Evolutionary conservation across 2,888 invertebrate genomes (phyloP).

Genomic region (Acrobasis repandana): DNA sequence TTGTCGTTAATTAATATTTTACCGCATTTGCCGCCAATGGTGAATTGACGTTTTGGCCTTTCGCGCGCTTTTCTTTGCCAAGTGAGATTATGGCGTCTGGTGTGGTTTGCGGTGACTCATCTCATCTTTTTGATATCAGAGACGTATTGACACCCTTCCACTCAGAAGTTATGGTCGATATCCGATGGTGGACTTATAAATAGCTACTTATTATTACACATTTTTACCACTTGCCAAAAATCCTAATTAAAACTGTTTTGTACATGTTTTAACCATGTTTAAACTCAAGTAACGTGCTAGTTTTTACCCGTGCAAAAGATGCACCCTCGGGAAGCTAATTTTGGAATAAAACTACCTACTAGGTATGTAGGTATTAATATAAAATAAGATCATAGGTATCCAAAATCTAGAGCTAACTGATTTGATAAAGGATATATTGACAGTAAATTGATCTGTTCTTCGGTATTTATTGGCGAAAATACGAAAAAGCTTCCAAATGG

Average conservation of each 20-base stretch:
- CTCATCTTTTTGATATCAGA: background rate
- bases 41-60: slow-evolving; percentile 23
- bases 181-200: too few relatives aligned
- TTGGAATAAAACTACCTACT: too few relatives aligned
- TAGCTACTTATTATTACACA: too few relatives aligned
- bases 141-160: background rate
- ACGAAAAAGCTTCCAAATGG: background rate
- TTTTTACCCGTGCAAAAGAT: too few relatives aligned
- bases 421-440: background rate
- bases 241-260: too few relatives aligned
- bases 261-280: too few relatives aligned
- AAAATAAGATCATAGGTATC: too few relatives aligned
- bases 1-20: slow-evolving; percentile 18
- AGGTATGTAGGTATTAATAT: too few relatives aligned
- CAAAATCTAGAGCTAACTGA: too few relatives aligned
- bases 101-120: background rate
- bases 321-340: too few relatives aligned
- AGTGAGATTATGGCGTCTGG: slow-evolving; percentile 19
- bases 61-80: slow-evolving; percentile 19
- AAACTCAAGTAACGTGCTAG: too few relatives aligned
- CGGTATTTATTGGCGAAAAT: background rate
- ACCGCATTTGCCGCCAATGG: slow-evolving; percentile 11
- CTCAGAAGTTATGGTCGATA: background rate
- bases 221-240: too few relatives aligned
- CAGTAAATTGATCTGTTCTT: background rate